phyloP scores from a whole-genome alignment of 2,113 vertebrate genomes.

The Salvelinus alpinus region DNA sequence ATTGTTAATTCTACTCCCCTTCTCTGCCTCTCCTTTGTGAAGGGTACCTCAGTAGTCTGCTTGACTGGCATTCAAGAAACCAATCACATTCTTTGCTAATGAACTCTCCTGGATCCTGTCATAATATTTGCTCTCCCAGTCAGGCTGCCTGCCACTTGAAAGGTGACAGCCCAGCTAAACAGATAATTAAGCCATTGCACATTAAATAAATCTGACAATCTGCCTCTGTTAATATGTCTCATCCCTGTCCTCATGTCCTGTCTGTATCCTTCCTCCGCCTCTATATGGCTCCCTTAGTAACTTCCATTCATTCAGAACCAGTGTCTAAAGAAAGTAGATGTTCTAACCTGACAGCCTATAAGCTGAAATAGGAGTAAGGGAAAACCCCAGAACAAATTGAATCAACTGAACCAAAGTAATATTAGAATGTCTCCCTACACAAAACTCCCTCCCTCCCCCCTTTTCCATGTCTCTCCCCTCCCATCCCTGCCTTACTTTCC shows the following conservation, averaged over 20 bases:
- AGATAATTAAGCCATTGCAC: conserved; percentile 45
- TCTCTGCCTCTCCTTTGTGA: no score
- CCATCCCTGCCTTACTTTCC: no score
- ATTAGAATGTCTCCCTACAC: background rate
- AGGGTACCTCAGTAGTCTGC: background rate
- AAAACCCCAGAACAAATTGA: no score
- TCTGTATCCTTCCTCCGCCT: background rate
- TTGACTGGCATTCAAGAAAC: background rate
- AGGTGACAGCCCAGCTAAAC: conserved; percentile 33
- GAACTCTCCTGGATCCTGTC: conserved; percentile 22
- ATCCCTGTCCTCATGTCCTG: conserved; percentile 1
- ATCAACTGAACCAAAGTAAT: no score
- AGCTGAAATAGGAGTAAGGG: no score
- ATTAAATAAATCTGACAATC: conserved; percentile 19
- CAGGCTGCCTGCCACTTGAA: conserved; percentile 25
- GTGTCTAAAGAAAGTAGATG: background rate
- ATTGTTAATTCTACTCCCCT: background rate
- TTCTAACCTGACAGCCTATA: no score
- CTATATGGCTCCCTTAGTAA: background rate
- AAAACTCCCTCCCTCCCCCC: background rate
- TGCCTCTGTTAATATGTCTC: conserved; percentile 22
- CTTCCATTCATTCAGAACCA: background rate
- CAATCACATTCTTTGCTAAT: conserved; percentile 11
- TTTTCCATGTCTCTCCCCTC: background rate
- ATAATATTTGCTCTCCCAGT: conserved; percentile 43